These are phyloP conservation scores for Henricia sp. DNA, from an alignment of 53 echinoderm and acorn worm genomes.

Conservation along the genomic window DNA sequence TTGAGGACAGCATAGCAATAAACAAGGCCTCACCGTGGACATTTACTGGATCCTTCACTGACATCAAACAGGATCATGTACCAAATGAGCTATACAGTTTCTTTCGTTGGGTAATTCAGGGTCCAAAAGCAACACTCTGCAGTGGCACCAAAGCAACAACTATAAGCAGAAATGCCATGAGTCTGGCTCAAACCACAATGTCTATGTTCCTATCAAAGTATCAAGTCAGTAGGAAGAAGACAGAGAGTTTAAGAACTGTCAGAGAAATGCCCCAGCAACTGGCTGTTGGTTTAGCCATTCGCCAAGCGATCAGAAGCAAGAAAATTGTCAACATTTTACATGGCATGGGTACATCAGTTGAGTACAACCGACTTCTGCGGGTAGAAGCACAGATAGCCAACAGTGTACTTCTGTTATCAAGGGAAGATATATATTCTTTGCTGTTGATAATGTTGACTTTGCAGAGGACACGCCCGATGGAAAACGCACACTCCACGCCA, in stretches of 20 bases:
- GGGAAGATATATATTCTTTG: slow-evolving; percentile 44
- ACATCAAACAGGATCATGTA: neutral
- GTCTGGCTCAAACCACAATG: slow-evolving; percentile 40
- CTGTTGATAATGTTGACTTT: slow-evolving; percentile 40
- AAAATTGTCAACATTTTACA: slow-evolving; percentile 39
- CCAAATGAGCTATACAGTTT: slow-evolving; percentile 38
- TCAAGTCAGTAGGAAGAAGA: neutral
- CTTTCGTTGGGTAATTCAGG: slow-evolving; percentile 33
- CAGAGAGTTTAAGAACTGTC: neutral
- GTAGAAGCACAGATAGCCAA: slow-evolving; percentile 11
- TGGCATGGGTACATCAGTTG: slow-evolving; percentile 23
- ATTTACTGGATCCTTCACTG: slow-evolving; percentile 12
- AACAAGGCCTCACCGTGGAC: slow-evolving; percentile 5
- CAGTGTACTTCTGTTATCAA: neutral
- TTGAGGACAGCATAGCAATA: slow-evolving; percentile 4
- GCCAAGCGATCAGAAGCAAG: slow-evolving; percentile 38
- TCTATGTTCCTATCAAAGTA: slow-evolving; percentile 1
- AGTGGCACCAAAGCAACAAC: neutral
- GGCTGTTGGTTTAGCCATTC: slow-evolving; percentile 14
- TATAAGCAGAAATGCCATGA: slow-evolving; percentile 17
- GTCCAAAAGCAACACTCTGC: slow-evolving; percentile 1
- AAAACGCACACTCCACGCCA: slow-evolving; percentile 25
- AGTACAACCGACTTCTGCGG: slow-evolving; percentile 11
- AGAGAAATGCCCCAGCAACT: slow-evolving; percentile 28
- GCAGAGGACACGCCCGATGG: too few relatives aligned